Conservation (phyloP, 2,888 invertebrate genomes). For the Morpho achilles region DNA sequence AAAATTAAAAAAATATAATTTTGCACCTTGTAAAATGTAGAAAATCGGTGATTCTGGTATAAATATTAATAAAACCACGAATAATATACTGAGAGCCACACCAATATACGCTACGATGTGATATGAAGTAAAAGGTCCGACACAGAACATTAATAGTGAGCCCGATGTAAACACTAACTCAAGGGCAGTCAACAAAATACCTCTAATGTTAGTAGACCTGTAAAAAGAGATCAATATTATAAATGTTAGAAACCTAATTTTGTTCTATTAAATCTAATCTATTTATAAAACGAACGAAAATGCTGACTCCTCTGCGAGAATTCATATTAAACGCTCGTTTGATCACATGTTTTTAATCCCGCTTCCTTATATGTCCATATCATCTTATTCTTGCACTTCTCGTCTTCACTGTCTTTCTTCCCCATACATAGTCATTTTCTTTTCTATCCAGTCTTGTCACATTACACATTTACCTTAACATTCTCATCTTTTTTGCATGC, state of each 20-base stretch:
- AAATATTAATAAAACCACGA: slow-evolving; percentile 28
- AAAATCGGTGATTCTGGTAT: slow-evolving; percentile 30
- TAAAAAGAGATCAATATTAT: slow-evolving; percentile 14
- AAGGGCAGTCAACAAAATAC: slow-evolving; percentile 37
- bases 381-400: too few relatives aligned
- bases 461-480: too few relatives aligned
- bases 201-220: slow-evolving; percentile 46
- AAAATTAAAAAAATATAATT: not conserved
- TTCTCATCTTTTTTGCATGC: too few relatives aligned
- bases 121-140: slow-evolving; percentile 38
- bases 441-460: too few relatives aligned
- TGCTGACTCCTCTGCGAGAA: too few relatives aligned
- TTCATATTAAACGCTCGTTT: too few relatives aligned
- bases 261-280: too few relatives aligned
- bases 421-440: too few relatives aligned
- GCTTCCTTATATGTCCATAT: too few relatives aligned
- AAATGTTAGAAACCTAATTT: slow-evolving; percentile 26
- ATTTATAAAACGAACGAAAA: too few relatives aligned
- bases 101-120: slow-evolving; percentile 32
- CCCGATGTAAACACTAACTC: slow-evolving; percentile 39
- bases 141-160: slow-evolving; percentile 32
- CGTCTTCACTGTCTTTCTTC: too few relatives aligned
- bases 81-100: slow-evolving; percentile 26
- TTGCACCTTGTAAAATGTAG: slow-evolving; percentile 26
- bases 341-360: too few relatives aligned